phyloP scores from a whole-genome alignment of 2,113 vertebrate species.

The Elgaria multicarinata region DNA sequence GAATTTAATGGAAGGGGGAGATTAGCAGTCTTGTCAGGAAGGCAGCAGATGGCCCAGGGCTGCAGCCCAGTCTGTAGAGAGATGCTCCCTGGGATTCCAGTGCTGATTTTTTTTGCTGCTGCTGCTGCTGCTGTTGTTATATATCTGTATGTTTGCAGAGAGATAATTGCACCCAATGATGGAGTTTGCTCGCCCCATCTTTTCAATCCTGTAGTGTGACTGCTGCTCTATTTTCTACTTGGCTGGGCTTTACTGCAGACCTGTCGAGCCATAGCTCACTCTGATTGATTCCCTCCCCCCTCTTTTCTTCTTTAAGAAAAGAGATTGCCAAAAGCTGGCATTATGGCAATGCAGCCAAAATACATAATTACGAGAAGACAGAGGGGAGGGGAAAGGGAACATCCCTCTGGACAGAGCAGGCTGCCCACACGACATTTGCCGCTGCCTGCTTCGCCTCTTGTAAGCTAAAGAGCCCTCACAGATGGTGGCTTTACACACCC shows the following conservation, averaged over 20 bases:
- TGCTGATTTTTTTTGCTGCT: neutral
- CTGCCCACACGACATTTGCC: slow-evolving; percentile 6
- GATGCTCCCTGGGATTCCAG: slow-evolving; percentile 28
- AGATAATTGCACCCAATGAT: slow-evolving; percentile 78
- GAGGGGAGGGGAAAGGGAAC: neutral
- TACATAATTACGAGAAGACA: slow-evolving; percentile 35
- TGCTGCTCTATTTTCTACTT: slow-evolving; percentile 91
- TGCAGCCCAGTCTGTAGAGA: neutral
- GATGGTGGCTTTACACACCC: neutral
- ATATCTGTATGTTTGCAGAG: slow-evolving; percentile 17
- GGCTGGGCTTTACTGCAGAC: slow-evolving; percentile 86
- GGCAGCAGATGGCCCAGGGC: slow-evolving; percentile 2
- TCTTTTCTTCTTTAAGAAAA: slow-evolving; percentile 53
- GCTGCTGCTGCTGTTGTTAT: slow-evolving; percentile 15
- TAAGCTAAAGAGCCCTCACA: neutral
- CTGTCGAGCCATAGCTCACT: slow-evolving; percentile 82
- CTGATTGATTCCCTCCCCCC: slow-evolving; percentile 83
- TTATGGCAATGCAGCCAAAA: slow-evolving; percentile 59
- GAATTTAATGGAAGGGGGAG: neutral
- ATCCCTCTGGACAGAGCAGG: slow-evolving; percentile 16
- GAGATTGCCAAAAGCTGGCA: slow-evolving; percentile 58
- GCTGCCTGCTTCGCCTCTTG: slow-evolving; percentile 14
- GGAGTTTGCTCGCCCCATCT: slow-evolving; percentile 71
- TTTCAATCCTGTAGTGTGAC: slow-evolving; percentile 73
- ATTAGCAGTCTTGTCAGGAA: neutral